Evolutionary conservation across 2,888 invertebrate genomes (phyloP).

Genomic region (Poecilus cupreus): DNA sequence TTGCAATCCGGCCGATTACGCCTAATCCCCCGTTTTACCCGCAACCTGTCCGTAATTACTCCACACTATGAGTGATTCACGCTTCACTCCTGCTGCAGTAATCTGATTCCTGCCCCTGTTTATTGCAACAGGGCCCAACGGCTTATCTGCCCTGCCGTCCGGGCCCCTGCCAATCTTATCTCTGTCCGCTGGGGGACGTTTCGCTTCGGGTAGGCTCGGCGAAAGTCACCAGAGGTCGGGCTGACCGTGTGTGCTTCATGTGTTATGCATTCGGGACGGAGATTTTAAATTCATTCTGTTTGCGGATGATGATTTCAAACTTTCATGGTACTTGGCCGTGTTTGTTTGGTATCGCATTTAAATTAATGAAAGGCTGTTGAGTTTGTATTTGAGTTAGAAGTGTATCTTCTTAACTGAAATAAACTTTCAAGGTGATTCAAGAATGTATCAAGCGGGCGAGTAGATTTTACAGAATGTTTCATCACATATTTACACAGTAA

Average conservation of each 20-base stretch:
- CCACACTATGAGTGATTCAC: not conserved
- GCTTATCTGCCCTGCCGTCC: not conserved
- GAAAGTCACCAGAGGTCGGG: not conserved
- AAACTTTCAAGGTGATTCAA: no score
- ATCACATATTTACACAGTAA: no score
- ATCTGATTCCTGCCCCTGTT: constrained; percentile 4
- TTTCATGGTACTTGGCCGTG: no score
- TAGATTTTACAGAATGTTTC: no score
- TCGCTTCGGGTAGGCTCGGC: not conserved
- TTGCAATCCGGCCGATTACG: not conserved
- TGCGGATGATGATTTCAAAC: no score
- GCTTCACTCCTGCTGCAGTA: not conserved
- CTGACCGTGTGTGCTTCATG: not conserved
- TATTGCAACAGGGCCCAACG: not conserved
- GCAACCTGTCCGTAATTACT: constrained; percentile 32
- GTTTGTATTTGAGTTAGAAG: no score
- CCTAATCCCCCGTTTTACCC: not conserved
- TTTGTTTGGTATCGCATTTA: no score
- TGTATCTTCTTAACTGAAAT: no score
- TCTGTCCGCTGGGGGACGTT: not conserved
- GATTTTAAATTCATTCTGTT: no score
- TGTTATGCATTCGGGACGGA: not conserved
- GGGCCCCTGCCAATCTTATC: not conserved
- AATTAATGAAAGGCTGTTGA: no score
- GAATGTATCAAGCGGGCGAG: no score